These are phyloP conservation scores for Geotria australis DNA, from an alignment of 2,797 vertebrate species.

Conservation along the genomic window DNA sequence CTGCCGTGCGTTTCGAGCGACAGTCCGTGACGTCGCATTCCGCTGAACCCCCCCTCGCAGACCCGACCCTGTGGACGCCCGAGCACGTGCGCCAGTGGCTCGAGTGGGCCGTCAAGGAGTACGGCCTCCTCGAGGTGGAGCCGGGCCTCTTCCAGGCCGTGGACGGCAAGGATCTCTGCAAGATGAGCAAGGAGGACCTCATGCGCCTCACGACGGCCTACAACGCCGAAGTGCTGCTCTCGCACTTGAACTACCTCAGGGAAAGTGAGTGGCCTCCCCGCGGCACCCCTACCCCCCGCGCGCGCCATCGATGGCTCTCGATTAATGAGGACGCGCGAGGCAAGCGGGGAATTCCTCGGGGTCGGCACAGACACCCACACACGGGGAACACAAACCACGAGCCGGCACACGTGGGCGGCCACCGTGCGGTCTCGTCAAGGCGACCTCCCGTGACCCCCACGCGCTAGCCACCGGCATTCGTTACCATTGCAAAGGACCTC, in stretches of 20 bases:
- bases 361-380: too few relatives aligned
- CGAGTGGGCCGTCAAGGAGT: slow-evolving; percentile 52
- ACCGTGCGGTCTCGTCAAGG: too few relatives aligned
- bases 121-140: slow-evolving; percentile 32
- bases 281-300: neutral
- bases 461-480: too few relatives aligned
- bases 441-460: too few relatives aligned
- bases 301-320: neutral
- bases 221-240: slow-evolving; percentile 44
- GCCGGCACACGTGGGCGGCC: too few relatives aligned
- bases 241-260: slow-evolving; percentile 66
- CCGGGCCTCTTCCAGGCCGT: slow-evolving; percentile 37
- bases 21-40: too few relatives aligned
- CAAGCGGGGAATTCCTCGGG: too few relatives aligned
- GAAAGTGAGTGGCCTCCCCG: slow-evolving; percentile 25
- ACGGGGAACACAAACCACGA: too few relatives aligned
- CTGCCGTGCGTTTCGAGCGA: too few relatives aligned
- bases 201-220: slow-evolving; percentile 43
- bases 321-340: too few relatives aligned
- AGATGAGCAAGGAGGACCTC: slow-evolving; percentile 52
- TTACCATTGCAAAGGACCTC: too few relatives aligned
- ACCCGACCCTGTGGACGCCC: slow-evolving; percentile 37
- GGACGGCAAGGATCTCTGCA: slow-evolving; percentile 45
- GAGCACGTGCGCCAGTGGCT: slow-evolving; percentile 54
- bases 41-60: slow-evolving; percentile 11